Base-by-base conservation (phyloP, 2,113 vertebrate genomes). In the Tautogolabrus adspersus region DNA sequence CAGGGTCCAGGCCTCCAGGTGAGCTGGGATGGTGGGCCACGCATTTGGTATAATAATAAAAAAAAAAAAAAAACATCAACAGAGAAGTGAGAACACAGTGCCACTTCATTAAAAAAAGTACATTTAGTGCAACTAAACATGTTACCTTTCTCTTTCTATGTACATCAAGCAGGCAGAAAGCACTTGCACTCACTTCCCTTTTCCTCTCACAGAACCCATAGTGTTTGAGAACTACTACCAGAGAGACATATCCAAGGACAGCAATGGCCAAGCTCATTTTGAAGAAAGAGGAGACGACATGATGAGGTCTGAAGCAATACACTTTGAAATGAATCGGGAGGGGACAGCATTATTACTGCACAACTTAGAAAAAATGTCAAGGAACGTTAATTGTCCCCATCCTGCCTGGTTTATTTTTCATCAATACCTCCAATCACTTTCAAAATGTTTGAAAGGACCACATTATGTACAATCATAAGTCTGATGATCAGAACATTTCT, bases 1-100 rank as follows among this genome's bases (percentile, higher is more conserved):
- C 96, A 0, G 95, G 95, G 73, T 85, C 76, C 0, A 93, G 89
- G 63, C 95, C 96, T 66, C 96, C 97, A 82, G 96, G 97, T 98
- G 90, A 87, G 77, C n/a, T 42, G 63, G 37, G 9, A 46, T 4
- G 12, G 49, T 60, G 59, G 21, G 10, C 6, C 30, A 6, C 1
- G 30, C 30, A 34, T 34, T 9, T 16, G 6, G 2, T 15, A 21
- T 10, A 7, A 13, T 69, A 26, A 16, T 19, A 3, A 30, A 58
- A 1, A 18, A 13, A 30, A n/a, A n/a, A 7, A 47, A 34, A 1
- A 19, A 16, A 21, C 4, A 18, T 2, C 16, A 69, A 23, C 9
- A 56, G 21, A 38, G 61, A 79, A 72, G 49, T 55, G 57, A 47
- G 22, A 54, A 66, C 10, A 81, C 42, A 7, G 5, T 8, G 21